phyloP scores from a whole-genome alignment of 2,113 vertebrate species.

The Bothrops jararaca region DNA sequence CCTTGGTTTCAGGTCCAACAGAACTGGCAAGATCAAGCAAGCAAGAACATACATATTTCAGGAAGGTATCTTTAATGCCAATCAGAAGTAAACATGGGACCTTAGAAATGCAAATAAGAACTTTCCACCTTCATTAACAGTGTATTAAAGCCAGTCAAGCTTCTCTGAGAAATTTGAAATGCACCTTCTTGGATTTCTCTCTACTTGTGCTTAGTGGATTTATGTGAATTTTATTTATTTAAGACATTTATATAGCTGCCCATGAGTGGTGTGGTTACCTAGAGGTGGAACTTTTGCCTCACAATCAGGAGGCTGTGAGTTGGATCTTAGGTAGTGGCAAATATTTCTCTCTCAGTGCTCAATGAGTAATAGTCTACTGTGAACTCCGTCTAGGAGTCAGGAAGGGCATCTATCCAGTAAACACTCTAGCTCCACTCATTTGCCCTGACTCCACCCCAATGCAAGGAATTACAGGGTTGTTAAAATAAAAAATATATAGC shows the following conservation, averaged over 20 bases:
- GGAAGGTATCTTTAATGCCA: background rate
- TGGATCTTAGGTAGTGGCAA: background rate
- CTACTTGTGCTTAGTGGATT: background rate
- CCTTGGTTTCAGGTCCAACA: background rate
- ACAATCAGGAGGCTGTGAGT: background rate
- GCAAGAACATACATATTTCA: background rate
- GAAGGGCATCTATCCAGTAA: background rate
- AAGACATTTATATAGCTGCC: background rate
- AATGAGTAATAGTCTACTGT: background rate
- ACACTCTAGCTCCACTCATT: background rate
- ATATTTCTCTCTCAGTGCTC: background rate
- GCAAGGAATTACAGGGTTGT: background rate
- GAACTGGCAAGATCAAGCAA: background rate
- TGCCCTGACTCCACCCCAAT: background rate
- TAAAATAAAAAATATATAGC: no score
- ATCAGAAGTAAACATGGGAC: background rate
- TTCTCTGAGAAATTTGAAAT: background rate
- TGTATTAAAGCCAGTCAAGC: background rate
- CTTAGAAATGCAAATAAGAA: background rate
- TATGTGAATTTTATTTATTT: background rate
- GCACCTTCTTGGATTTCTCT: background rate
- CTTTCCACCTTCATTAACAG: background rate
- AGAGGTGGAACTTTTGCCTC: background rate
- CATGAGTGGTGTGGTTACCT: background rate
- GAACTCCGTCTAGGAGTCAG: background rate